These are phyloP conservation scores for Cheumatopsyche charites DNA, from an alignment of 1,140 invertebrate species.

Conservation along the genomic window DNA sequence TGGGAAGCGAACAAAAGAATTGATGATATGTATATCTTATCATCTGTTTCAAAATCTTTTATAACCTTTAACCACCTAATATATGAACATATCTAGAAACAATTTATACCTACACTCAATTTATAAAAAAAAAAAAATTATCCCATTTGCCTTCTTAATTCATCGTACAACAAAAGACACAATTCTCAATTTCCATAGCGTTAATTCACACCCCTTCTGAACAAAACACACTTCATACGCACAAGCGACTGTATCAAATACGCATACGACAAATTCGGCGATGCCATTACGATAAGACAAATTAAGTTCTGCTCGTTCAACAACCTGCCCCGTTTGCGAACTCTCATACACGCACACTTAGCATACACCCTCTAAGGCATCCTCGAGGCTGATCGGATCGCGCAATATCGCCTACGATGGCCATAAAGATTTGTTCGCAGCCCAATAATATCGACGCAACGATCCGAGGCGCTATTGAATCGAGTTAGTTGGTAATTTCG, in stretches of 20 bases:
- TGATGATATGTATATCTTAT: too few species aligned
- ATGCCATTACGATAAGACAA: slow-evolving; percentile 44
- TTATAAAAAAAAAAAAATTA: too few species aligned
- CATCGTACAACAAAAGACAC: too few species aligned
- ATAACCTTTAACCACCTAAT: too few species aligned
- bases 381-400: not conserved
- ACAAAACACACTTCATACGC: not conserved
- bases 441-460: slow-evolving; percentile 29
- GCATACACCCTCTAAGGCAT: not conserved
- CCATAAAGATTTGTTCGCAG: slow-evolving; percentile 33
- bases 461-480: slow-evolving; percentile 32
- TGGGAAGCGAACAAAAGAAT: too few species aligned
- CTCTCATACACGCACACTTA: slow-evolving; percentile 9
- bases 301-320: slow-evolving; percentile 42
- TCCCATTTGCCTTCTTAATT: too few species aligned
- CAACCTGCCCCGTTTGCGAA: slow-evolving; percentile 35
- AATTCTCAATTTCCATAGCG: too few species aligned
- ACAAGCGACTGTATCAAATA: not conserved
- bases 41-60: too few species aligned
- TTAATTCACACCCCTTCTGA: not conserved
- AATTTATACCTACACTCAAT: too few species aligned
- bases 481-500: slow-evolving; percentile 23
- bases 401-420: slow-evolving; percentile 17
- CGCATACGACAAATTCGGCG: slow-evolving; percentile 37
- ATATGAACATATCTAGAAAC: too few species aligned